phyloP scores from a whole-genome alignment of 2,797 vertebrate species.

The Phalanger gymnotis region DNA sequence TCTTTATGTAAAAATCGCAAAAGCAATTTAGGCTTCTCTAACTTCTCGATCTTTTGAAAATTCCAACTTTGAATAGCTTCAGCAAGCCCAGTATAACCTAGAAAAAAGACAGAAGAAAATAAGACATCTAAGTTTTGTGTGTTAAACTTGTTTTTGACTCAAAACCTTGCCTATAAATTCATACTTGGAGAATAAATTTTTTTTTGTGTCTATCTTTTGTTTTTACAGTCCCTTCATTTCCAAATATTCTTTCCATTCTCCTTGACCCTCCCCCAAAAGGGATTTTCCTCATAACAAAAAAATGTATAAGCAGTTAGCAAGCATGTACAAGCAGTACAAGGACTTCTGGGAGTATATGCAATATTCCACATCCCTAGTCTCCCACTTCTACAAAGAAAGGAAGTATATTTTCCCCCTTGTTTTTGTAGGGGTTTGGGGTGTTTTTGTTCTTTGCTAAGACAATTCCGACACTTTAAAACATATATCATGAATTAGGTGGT shows the following conservation, averaged over 20 bases:
- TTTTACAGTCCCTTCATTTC: too few relatives aligned
- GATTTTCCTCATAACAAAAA: too few relatives aligned
- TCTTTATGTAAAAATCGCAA: constrained; percentile 80
- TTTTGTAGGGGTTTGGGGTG: too few relatives aligned
- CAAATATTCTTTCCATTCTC: constrained; percentile 1
- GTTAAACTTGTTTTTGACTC: constrained; percentile 38
- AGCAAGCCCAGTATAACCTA: constrained; percentile 83
- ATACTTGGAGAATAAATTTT: neutral
- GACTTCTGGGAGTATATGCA: too few relatives aligned
- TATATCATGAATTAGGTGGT: neutral
- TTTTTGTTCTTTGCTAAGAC: too few relatives aligned
- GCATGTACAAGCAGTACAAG: too few relatives aligned
- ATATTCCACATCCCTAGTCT: too few relatives aligned
- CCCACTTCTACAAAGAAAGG: too few relatives aligned
- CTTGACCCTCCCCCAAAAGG: constrained; percentile 25
- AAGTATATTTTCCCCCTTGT: too few relatives aligned
- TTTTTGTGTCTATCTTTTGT: neutral
- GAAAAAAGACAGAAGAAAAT: constrained; percentile 37
- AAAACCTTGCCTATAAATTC: constrained; percentile 5
- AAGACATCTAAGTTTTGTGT: neutral
- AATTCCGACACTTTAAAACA: too few relatives aligned
- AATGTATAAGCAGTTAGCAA: too few relatives aligned
- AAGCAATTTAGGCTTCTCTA: constrained; percentile 77
- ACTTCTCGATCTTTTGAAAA: constrained; percentile 82
- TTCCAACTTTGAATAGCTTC: constrained; percentile 84